Conservation (phyloP, 2,888 invertebrate species). For the Nezara viridula region DNA sequence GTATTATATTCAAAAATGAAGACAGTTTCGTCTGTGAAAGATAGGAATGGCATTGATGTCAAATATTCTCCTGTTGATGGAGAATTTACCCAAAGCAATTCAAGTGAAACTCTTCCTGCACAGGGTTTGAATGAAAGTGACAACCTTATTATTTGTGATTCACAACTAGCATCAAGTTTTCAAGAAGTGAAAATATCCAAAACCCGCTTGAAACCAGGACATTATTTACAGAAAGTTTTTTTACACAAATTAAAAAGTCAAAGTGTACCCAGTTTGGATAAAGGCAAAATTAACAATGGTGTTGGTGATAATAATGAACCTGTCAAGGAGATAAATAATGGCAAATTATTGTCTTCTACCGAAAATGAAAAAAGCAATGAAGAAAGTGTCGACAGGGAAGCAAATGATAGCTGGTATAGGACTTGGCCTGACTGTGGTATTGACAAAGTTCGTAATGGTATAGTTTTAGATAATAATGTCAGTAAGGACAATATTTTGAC, state of each 20-base stretch:
- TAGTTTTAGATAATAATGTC: slow-evolving; percentile 16
- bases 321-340: not conserved
- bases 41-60: slow-evolving; percentile 57
- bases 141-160: slow-evolving; percentile 66
- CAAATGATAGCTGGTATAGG: slow-evolving; percentile 70
- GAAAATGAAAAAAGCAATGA: slow-evolving; percentile 62
- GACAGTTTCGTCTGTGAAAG: slow-evolving; percentile 59
- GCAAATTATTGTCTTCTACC: slow-evolving; percentile 58
- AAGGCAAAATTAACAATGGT: slow-evolving; percentile 66
- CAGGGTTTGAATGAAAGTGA: slow-evolving; percentile 62
- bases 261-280: slow-evolving; percentile 70
- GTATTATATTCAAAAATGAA: slow-evolving; percentile 58
- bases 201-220: slow-evolving; percentile 65
- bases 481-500: slow-evolving; percentile 46
- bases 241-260: slow-evolving; percentile 68
- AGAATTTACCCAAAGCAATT: slow-evolving; percentile 51
- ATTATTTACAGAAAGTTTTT: slow-evolving; percentile 65
- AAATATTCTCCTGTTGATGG: slow-evolving; percentile 57
- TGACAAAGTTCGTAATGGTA: slow-evolving; percentile 67
- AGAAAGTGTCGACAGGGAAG: slow-evolving; percentile 58
- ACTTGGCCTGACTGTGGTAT: slow-evolving; percentile 72
- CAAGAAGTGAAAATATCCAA: slow-evolving; percentile 65
- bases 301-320: slow-evolving; percentile 58
- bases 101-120: slow-evolving; percentile 56
- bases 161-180: slow-evolving; percentile 66